Base-by-base conservation (phyloP, 1,140 invertebrate species). In the Arctopsyche grandis region DNA sequence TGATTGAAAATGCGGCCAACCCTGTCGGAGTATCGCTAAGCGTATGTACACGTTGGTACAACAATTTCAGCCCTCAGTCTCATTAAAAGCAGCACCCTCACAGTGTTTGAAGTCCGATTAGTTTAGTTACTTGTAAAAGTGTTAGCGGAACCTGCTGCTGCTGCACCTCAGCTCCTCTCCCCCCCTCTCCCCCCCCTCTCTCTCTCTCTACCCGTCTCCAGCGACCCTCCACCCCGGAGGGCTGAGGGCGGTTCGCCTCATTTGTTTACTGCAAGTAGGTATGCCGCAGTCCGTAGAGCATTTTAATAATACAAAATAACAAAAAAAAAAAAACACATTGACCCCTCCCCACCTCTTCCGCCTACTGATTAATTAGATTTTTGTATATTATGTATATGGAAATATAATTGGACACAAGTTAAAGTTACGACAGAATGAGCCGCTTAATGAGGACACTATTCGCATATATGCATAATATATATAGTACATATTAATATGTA, bases 81-180 rank as follows among this genome's bases (percentile, higher is more conserved):
- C 81, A 82, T 82, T 82, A 82, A 82, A 82, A 82, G 81, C 81
- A 24, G 77, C 77, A 56, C 80, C 78, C 77, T 75, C 81, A 75
- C 76, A 70, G 69, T 82, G 81, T 82, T 82, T 82, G 81, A 82
- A 80, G 81, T 80, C 79, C 79, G 81, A 82, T 82, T 82, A 82
- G 81, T 82, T 82, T 82, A 82, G 81, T 82, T 82, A 82, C 81
- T 82, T 82, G 81, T 82, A 82, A 82, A 82, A 82, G 81, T 82
- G 81, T 80, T 82, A 79, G 79, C 46, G 48, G 78, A 21, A 21
- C 69, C 56, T 14, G 46, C 29, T 63, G 76, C 71, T 24, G 24
- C 63, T 29, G 63, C 63, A 66, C 1, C 56, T 9, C 14, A 21
- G 56, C 1, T 19, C 56, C 21, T 21, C 56, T 19, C 16, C 9